Evolutionary conservation across 2,113 vertebrate species (phyloP).

Genomic region (Rhinoptilus africanus): DNA sequence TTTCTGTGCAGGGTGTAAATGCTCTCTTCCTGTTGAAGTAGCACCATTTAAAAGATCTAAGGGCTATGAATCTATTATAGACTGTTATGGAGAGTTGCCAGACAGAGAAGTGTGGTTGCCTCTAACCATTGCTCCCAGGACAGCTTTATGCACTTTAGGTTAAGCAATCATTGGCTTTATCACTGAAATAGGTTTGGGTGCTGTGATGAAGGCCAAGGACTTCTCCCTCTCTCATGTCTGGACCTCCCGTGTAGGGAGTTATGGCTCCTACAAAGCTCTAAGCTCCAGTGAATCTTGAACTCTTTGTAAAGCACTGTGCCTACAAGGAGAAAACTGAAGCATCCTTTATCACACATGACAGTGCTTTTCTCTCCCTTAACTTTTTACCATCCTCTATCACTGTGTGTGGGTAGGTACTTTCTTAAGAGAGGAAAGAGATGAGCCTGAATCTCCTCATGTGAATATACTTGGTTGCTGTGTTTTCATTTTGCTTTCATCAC

Average conservation of each 20-base stretch:
- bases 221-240: neutral
- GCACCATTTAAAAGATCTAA: neutral
- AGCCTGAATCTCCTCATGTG: neutral
- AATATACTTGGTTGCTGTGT: neutral
- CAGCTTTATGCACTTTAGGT: neutral
- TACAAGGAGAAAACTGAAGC: neutral
- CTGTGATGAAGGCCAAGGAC: neutral
- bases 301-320: neutral
- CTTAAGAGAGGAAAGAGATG: neutral
- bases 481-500: neutral
- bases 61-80: neutral
- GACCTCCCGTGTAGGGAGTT: neutral
- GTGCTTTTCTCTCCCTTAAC: neutral
- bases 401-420: neutral
- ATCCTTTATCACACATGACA: neutral
- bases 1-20: neutral
- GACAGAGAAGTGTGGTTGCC: neutral
- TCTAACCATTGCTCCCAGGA: neutral
- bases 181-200: neutral
- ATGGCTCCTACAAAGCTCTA: neutral
- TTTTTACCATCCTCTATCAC: accelerated
- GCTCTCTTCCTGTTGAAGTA: neutral
- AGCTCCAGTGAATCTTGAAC: neutral
- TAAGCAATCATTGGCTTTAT: neutral
- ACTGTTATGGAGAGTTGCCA: neutral